Conservation (phyloP, 2,888 invertebrate species). For the Plemyria rubiginata region DNA sequence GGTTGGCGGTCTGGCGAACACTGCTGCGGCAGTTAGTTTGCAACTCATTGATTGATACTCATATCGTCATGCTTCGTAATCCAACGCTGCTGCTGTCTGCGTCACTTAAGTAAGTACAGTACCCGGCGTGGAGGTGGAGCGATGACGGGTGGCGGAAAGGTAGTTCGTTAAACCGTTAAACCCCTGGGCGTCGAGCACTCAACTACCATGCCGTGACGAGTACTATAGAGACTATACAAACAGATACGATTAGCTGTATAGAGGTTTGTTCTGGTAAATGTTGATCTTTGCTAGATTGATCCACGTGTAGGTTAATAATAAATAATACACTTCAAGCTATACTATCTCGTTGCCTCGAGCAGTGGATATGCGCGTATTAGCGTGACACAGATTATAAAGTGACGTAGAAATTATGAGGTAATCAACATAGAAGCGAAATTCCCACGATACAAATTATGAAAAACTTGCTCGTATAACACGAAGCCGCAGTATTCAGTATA, state of each 20-base stretch:
- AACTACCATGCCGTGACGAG: not conserved
- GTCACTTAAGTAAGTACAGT: not conserved
- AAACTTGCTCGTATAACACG: no score
- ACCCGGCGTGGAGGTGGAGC: slow-evolving; percentile 11
- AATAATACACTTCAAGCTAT: slow-evolving; percentile 6
- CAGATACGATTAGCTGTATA: slow-evolving; percentile 8
- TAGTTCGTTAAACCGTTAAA: no score
- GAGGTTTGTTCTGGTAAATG: slow-evolving; percentile 6
- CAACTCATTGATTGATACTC: slow-evolving; percentile 34
- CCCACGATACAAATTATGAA: not conserved
- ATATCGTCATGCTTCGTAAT: slow-evolving; percentile 41
- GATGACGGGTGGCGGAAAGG: not conserved
- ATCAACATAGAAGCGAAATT: slow-evolving; percentile 18
- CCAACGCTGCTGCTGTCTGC: not conserved
- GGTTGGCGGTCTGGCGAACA: slow-evolving; percentile 68
- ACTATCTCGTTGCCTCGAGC: not conserved
- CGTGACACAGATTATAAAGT: slow-evolving; percentile 30
- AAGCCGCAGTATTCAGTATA: no score
- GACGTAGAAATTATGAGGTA: slow-evolving; percentile 9
- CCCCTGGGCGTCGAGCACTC: not conserved
- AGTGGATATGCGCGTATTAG: slow-evolving; percentile 16
- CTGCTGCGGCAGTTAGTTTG: slow-evolving; percentile 60
- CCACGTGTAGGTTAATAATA: slow-evolving; percentile 28
- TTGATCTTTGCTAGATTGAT: slow-evolving; percentile 5
- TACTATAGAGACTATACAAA: not conserved